Percentiles rank a stretch among this genome's conserved stretches.
These are phyloP conservation scores for Eristalinus sepulchralis DNA, from an alignment of 2,888 invertebrate species.

Conservation along the genomic window DNA sequence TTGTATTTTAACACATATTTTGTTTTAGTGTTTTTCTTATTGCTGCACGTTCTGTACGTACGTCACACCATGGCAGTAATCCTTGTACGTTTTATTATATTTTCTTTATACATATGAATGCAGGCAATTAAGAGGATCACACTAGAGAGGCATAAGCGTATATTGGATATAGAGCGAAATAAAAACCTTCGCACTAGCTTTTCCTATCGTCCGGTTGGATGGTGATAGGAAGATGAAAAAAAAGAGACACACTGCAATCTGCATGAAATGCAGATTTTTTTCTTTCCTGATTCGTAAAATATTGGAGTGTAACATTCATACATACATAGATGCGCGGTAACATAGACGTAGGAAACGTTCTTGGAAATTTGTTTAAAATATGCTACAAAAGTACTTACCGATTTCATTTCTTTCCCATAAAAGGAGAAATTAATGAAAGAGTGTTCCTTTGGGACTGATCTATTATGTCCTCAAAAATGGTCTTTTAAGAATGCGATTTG, in stretches of 20 bases:
- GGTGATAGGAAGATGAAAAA: conserved; percentile 17
- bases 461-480: too few species aligned
- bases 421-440: background rate
- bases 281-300: conserved; percentile 14
- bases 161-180: conserved; percentile 61
- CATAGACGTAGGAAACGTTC: background rate
- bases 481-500: too few species aligned
- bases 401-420: background rate
- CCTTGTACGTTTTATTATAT: conserved; percentile 33
- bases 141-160: conserved; percentile 56
- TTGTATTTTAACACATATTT: conserved; percentile 46
- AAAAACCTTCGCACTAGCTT: conserved; percentile 29
- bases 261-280: conserved; percentile 1
- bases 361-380: background rate
- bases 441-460: background rate
- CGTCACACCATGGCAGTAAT: conserved; percentile 20
- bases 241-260: background rate
- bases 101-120: conserved; percentile 42
- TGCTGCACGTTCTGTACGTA: conserved; percentile 13
- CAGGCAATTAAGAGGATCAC: conserved; percentile 60
- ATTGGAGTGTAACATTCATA: conserved; percentile 19
- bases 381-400: background rate
- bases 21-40: conserved; percentile 40
- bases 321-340: background rate
- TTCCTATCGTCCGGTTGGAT: background rate